These are phyloP conservation scores for Cololabis saira DNA, from an alignment of 2,113 vertebrate species.

Conservation along the genomic window DNA sequence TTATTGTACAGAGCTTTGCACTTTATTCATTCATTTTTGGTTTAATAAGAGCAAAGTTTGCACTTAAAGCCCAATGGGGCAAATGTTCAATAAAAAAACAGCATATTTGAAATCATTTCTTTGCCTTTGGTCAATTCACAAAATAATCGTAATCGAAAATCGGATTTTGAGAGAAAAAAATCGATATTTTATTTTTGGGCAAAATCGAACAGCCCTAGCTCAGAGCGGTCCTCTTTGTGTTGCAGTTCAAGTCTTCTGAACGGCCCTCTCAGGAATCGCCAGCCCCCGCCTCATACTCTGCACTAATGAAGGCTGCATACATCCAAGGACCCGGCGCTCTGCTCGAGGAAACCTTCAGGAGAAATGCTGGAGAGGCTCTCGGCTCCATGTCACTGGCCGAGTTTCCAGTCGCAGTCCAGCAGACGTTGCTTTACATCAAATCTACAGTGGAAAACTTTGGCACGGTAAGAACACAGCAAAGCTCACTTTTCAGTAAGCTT, in stretches of 20 bases:
- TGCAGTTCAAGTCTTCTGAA: conserved; percentile 73
- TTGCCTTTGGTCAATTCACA: too few species aligned
- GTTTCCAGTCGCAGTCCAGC: conserved; percentile 80
- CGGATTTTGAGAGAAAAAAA: too few species aligned
- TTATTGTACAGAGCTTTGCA: too few species aligned
- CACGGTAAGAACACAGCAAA: conserved; percentile 73
- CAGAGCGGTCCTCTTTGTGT: not conserved
- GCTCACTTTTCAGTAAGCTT: not conserved
- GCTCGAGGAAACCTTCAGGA: conserved; percentile 55
- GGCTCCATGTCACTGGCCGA: conserved; percentile 61
- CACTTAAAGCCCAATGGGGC: too few species aligned
- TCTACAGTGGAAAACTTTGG: conserved; percentile 85
- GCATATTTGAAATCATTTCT: too few species aligned
- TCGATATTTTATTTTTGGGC: too few species aligned
- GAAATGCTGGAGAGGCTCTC: conserved; percentile 68
- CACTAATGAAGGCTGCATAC: conserved; percentile 81
- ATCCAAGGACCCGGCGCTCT: conserved; percentile 59
- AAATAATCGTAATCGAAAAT: too few species aligned
- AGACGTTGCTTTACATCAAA: conserved; percentile 89
- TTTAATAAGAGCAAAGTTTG: too few species aligned
- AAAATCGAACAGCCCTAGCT: too few species aligned
- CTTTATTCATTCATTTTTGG: too few species aligned
- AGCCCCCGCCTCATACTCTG: conserved; percentile 63
- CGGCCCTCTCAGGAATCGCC: not conserved
- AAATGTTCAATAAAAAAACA: too few species aligned